Conservation (phyloP, 2,888 invertebrate species). For the Gymnoscelis rufifasciata region DNA sequence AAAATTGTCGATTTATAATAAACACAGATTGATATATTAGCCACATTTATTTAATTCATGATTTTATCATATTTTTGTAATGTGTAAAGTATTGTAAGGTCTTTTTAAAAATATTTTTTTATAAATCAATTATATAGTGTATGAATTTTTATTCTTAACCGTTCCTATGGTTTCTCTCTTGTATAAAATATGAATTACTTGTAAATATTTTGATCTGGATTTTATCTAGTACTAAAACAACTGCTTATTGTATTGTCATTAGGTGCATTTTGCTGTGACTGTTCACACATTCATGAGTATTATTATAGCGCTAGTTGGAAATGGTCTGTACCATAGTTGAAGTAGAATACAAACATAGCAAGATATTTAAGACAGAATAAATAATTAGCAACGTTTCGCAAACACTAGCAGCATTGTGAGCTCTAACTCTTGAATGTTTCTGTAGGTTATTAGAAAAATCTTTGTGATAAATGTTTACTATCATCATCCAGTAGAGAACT, state of each 20-base stretch:
- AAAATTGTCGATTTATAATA: constrained; percentile 27
- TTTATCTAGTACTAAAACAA: constrained; percentile 40
- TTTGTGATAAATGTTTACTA: constrained; percentile 70
- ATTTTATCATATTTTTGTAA: constrained; percentile 61
- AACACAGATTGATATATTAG: constrained; percentile 45
- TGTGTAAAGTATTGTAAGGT: constrained; percentile 47
- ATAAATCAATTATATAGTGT: constrained; percentile 50
- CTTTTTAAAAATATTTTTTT: constrained; percentile 37
- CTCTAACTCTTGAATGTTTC: constrained; percentile 48
- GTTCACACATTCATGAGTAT: constrained; percentile 20
- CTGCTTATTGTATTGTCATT: constrained; percentile 48
- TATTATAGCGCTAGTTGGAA: constrained; percentile 14
- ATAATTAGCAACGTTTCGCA: background rate
- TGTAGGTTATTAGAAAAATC: constrained; percentile 62
- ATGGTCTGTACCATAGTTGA: background rate
- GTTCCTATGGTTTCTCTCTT: constrained; percentile 35
- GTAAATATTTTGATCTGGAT: constrained; percentile 68
- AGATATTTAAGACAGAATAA: constrained; percentile 2
- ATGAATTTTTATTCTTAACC: constrained; percentile 41
- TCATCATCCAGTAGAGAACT: constrained; percentile 66
- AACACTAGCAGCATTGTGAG: constrained; percentile 40
- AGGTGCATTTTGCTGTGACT: constrained; percentile 47
- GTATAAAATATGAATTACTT: constrained; percentile 39
- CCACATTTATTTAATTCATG: constrained; percentile 54
- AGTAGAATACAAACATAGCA: constrained; percentile 4